These are phyloP conservation scores for Macropodus opercularis DNA, from an alignment of 2,797 vertebrate species.

Conservation along the genomic window DNA sequence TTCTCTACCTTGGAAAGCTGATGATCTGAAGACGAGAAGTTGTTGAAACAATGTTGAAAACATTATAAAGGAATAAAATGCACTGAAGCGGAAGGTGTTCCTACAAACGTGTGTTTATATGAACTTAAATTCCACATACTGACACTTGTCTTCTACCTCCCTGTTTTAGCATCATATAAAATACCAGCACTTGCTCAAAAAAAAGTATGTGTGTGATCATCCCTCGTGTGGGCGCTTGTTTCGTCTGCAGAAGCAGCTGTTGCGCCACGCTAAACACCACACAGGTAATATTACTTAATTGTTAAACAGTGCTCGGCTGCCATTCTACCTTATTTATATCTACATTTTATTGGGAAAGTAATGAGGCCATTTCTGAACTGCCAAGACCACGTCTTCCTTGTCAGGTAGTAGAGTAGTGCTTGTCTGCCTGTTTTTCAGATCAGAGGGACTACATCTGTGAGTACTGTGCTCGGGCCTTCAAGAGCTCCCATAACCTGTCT, in stretches of 20 bases:
- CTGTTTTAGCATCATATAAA: constrained; percentile 91
- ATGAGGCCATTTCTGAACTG: not conserved
- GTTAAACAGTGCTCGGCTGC: not conserved
- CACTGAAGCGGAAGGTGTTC: too few species aligned
- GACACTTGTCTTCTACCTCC: not conserved
- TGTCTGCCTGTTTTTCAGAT: constrained; percentile 75
- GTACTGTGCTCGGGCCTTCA: constrained; percentile 93
- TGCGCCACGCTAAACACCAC: constrained; percentile 95
- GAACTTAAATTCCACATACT: not conserved
- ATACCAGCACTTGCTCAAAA: constrained; percentile 95
- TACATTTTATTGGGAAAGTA: not conserved
- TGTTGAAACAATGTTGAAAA: too few species aligned
- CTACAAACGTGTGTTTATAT: too few species aligned
- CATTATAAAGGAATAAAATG: not conserved
- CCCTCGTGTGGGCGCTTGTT: constrained; percentile 94
- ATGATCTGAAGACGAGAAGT: too few species aligned
- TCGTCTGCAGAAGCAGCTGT: constrained; percentile 93
- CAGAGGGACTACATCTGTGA: constrained; percentile 97
- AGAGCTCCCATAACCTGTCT: constrained; percentile 93
- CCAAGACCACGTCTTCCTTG: not conserved
- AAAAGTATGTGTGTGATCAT: constrained; percentile 94
- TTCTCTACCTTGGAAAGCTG: too few species aligned
- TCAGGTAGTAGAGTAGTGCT: not conserved
- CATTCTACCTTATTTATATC: not conserved
- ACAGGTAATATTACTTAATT: constrained; percentile 81